Evolutionary conservation across 1,140 invertebrate genomes (phyloP), one percentile per base, ranked within the genome.

Genomic region (Drosophila bipectinata): DNA sequence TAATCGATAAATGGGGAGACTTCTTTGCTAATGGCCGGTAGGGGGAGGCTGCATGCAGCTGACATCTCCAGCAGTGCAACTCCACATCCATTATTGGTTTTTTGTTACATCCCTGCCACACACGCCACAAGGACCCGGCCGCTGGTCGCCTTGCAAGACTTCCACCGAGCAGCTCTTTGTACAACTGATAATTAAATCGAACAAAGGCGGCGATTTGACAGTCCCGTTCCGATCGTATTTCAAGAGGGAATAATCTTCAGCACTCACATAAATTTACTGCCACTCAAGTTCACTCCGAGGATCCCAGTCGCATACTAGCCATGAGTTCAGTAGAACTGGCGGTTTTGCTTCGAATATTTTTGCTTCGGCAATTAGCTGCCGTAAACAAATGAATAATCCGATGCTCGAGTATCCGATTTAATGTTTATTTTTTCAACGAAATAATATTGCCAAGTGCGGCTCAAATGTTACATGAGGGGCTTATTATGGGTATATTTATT

Each of bases 1-100:
- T 85, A 84, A 84, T 84, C 80, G 80, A 84, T 84, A 84, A 73
- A 56, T 14, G 54, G 67, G 37, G 26, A 37, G 7, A 26, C 39
- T 67, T 67, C 47, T 30, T 53, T 30, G 47, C 9, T 51, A 10
- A 9, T 21, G 49, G 30, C 15, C 44, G 18, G 18, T 3, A n/a
- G 49, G 32, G 30, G 32, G 39, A 51, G 37, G 58, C 56, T 61
- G 56, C 41, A 61, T 57, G 62, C 21, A 12, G 39, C 55, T 71
- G 66, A 72, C 67, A 72, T 56, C 58, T 15, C 39, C 64, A 18
- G 44, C 51, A 62, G 21, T 73, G 71, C 69, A 73, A 73, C 71
- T 73, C 71, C 71, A 73, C 58, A 63, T 62, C 52, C 71, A 62
- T 63, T 73, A 71, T 71, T 73, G 69, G 44, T 63, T 73, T 73